phyloP scores from a whole-genome alignment of 2,797 vertebrate genomes.

The Hipposideros larvatus region DNA sequence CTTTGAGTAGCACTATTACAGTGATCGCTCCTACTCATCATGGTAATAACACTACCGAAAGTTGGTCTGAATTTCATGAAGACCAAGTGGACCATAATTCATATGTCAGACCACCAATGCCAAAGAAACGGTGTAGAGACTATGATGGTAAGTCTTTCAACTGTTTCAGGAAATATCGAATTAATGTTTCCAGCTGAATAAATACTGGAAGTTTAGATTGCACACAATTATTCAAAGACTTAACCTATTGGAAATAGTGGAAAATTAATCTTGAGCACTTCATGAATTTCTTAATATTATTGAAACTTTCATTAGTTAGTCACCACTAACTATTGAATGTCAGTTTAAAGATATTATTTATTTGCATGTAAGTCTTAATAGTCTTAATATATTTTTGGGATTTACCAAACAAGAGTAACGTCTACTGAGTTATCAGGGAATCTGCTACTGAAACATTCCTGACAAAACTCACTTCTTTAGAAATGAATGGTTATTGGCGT shows the following conservation, averaged over 20 bases:
- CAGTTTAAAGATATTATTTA: slow-evolving; percentile 30
- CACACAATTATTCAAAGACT: slow-evolving; percentile 35
- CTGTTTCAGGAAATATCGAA: background rate
- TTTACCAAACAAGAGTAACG: slow-evolving; percentile 33
- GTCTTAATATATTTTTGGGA: slow-evolving; percentile 37
- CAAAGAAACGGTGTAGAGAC: slow-evolving; percentile 97
- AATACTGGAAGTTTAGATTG: slow-evolving; percentile 39
- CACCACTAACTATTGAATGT: background rate
- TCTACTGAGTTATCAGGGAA: slow-evolving; percentile 18
- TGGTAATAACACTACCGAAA: slow-evolving; percentile 96
- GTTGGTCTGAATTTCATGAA: slow-evolving; percentile 96
- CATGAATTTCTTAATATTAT: slow-evolving; percentile 50
- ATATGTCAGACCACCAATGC: slow-evolving; percentile 93
- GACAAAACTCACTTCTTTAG: slow-evolving; percentile 51
- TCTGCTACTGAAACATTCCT: slow-evolving; percentile 53
- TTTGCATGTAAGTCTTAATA: slow-evolving; percentile 55
- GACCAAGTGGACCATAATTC: slow-evolving; percentile 94
- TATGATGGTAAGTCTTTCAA: slow-evolving; percentile 93
- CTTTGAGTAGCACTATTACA: slow-evolving; percentile 97
- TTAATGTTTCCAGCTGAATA: slow-evolving; percentile 1
- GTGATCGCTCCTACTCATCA: slow-evolving; percentile 98
- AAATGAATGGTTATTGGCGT: slow-evolving; percentile 36
- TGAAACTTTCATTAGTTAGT: slow-evolving; percentile 3
- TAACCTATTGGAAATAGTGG: slow-evolving; percentile 41
- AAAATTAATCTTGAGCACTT: slow-evolving; percentile 32